These are phyloP conservation scores for Latrodectus geometricus DNA, from an alignment of 1,140 invertebrate genomes.

Conservation along the genomic window DNA sequence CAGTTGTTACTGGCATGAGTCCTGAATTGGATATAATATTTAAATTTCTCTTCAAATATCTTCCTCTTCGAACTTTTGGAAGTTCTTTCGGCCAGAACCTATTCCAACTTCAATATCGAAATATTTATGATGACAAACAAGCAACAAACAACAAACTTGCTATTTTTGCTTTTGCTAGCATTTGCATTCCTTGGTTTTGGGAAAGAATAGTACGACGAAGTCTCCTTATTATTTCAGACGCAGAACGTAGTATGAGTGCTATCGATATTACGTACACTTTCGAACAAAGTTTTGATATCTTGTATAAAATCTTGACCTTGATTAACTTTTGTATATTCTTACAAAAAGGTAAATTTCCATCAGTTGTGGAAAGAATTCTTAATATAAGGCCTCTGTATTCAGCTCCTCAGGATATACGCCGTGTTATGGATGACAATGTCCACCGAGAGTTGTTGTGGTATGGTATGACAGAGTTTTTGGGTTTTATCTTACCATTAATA, in stretches of 20 bases:
- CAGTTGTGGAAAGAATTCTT: constrained; percentile 18
- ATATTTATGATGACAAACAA: neutral
- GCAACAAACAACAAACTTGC: constrained; percentile 2
- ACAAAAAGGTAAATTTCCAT: constrained; percentile 10
- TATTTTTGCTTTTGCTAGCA: constrained; percentile 5
- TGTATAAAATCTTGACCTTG: constrained; percentile 4
- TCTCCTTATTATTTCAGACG: neutral
- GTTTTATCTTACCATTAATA: constrained; percentile 33
- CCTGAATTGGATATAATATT: constrained; percentile 42
- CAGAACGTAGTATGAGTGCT: neutral
- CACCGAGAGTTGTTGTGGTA: constrained; percentile 34
- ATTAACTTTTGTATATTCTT: constrained; percentile 47
- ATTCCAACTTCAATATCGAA: constrained; percentile 31
- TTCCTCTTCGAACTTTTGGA: constrained; percentile 1
- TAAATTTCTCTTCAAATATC: constrained; percentile 27
- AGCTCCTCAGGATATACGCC: constrained; percentile 8
- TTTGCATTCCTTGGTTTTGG: constrained; percentile 33
- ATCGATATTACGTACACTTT: constrained; percentile 10
- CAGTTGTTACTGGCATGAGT: neutral
- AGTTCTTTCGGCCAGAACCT: constrained; percentile 29
- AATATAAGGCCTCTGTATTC: constrained; percentile 29
- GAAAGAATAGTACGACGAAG: constrained; percentile 19
- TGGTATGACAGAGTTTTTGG: constrained; percentile 33
- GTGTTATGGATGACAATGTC: constrained; percentile 19
- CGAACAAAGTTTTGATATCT: constrained; percentile 5